A percentile compares a stretch with the other conserved stretches of the same genome.
phyloP scores from a whole-genome alignment of 2,797 vertebrate species.

The Sus cebifrons region DNA sequence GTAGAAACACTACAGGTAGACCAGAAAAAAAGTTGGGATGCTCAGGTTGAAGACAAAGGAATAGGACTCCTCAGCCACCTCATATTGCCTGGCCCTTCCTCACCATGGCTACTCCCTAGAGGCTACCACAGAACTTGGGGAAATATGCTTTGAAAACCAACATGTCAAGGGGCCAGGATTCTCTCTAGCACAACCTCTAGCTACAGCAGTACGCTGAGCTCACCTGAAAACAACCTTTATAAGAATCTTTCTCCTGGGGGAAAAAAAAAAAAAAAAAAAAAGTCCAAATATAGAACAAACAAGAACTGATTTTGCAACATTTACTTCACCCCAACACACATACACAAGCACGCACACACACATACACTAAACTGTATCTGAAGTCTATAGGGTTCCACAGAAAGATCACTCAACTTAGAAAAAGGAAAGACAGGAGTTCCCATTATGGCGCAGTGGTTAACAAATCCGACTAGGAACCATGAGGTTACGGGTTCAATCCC shows the following conservation, averaged over 20 bases:
- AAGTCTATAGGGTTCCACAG: not conserved
- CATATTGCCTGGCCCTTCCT: not conserved
- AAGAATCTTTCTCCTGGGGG: constrained; percentile 37
- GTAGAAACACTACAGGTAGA: constrained; percentile 14
- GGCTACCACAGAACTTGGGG: not conserved
- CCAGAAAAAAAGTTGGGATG: not conserved
- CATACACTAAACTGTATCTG: not conserved
- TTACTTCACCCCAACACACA: constrained; percentile 13
- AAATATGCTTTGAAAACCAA: constrained; percentile 44
- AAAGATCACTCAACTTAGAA: constrained; percentile 51
- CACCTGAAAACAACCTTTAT: constrained; percentile 46
- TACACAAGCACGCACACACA: not conserved
- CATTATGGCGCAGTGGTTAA: too few species aligned
- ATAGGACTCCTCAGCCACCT: not conserved
- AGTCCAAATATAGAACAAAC: constrained; percentile 51
- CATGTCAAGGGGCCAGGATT: not conserved
- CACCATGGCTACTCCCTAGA: not conserved
- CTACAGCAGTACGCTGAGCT: not conserved
- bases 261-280: constrained; percentile 27
- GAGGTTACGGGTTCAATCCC: too few species aligned
- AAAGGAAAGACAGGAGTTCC: not conserved
- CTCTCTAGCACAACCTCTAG: not conserved
- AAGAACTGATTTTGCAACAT: constrained; percentile 40
- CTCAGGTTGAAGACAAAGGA: not conserved
- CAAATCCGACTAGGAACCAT: too few species aligned